Base-by-base conservation (phyloP, 2,797 vertebrate species). In the Coregonus sp. region DNA sequence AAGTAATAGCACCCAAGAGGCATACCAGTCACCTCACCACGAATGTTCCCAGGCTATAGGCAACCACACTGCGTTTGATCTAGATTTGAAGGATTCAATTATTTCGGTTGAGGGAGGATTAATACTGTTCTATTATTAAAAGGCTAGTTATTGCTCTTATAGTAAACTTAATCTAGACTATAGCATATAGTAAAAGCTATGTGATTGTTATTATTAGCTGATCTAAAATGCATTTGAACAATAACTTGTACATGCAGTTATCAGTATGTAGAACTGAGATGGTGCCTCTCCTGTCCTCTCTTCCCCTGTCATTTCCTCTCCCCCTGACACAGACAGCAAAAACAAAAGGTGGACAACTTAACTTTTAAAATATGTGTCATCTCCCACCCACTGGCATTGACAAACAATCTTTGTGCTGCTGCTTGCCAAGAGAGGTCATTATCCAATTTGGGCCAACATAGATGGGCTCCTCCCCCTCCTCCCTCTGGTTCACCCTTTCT, bases 1-100 rank as follows among this genome's bases (percentile, higher is more conserved):
- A 94, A 94, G 92, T 93, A 93, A 93, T 91, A 93, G 91, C 91
- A 93, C 90, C 88, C 90, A 89, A 94, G 92, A 91, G 91, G 87
- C 91, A 91, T 89, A 91, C 86, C 89, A 89, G 91, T 92, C 90
- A 93, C 92, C 91, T 90, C 91, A 91, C 89, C 85, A 90, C 89
- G 88, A 90, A 83, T 87, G 88, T 93, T 94, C 93, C 89, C 92
- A 92, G 88, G 85, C 90, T 87, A 9, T 25, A 79, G 87, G 84
- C 84, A 84, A 84, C 86, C 86, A 87, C 91, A 79, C 82, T 88
- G 88, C 87, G 88, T 78, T 88, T 86, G 78, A 89, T 88, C 78
- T 81, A 80, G 20, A 63, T 63, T 29, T 76, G 51, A 54, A 86
- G 75, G 76, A 50, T 81, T 87, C 73, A 83, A 74, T 63, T 40